A percentile compares a stretch with the other conserved stretches of the same genome.
Evolutionary conservation across 1,140 invertebrate species (phyloP).

Genomic region (Drosophila sp.): DNA sequence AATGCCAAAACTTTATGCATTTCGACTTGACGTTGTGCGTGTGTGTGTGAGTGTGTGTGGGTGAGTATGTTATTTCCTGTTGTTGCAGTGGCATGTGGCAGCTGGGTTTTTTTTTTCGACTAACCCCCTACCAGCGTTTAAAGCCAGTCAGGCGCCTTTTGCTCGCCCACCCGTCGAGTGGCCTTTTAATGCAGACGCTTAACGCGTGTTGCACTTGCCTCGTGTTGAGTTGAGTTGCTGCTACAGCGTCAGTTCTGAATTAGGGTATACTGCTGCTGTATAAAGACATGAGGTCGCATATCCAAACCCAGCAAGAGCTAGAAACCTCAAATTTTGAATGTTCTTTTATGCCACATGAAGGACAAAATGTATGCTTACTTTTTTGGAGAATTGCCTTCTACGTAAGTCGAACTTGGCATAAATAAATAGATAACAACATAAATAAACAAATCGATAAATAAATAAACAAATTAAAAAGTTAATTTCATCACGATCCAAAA

Average conservation of each 20-base stretch:
- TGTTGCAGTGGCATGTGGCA: constrained; percentile 41
- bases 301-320: no score
- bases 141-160: not conserved
- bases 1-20: constrained; percentile 41
- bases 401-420: no score
- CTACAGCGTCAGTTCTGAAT: not conserved
- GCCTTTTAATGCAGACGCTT: constrained; percentile 75
- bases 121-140: constrained; percentile 8
- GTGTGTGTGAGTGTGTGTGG: constrained; percentile 19
- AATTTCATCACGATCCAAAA: no score
- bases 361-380: no score
- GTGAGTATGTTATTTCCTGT: constrained; percentile 26
- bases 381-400: no score
- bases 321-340: no score
- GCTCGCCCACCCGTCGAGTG: constrained; percentile 51
- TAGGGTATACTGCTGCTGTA: not conserved
- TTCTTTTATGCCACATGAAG: no score
- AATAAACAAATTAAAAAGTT: no score
- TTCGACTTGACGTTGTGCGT: constrained; percentile 30
- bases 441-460: no score
- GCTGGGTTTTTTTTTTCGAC: constrained; percentile 27
- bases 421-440: no score
- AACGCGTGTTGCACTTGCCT: constrained; percentile 70
- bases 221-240: constrained; percentile 42
- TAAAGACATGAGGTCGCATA: not conserved